phyloP scores from a whole-genome alignment of 2,888 invertebrate species.

The Caenorhabditis becei region DNA sequence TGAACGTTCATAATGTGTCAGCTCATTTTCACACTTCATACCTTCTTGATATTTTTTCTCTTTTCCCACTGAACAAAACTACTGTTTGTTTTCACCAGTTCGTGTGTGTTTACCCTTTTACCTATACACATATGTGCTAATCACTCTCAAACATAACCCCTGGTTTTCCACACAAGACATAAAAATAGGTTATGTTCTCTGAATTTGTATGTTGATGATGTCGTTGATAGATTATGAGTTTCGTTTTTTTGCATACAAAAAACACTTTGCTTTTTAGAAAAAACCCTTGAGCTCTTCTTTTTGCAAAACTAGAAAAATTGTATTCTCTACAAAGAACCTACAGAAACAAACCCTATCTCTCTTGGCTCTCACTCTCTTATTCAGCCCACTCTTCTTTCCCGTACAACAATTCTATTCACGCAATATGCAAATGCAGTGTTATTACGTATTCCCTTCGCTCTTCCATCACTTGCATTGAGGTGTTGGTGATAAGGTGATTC shows the following conservation, averaged over 20 bases:
- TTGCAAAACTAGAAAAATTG: too few relatives aligned
- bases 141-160: background rate
- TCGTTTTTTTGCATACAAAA: too few relatives aligned
- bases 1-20: too few relatives aligned
- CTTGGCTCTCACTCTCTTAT: conserved; percentile 41
- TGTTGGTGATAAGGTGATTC: conserved; percentile 8
- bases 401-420: conserved; percentile 27
- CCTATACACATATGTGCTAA: conserved; percentile 23
- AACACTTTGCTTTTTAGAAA: too few relatives aligned
- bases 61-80: background rate
- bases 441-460: background rate
- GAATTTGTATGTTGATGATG: too few relatives aligned
- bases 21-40: too few relatives aligned
- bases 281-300: too few relatives aligned
- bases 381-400: conserved; percentile 4
- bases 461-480: background rate
- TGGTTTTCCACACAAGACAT: background rate
- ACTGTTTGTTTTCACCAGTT: background rate
- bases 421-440: conserved; percentile 48
- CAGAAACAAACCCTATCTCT: too few relatives aligned
- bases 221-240: too few relatives aligned
- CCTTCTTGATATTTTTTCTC: background rate
- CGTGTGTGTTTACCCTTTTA: conserved; percentile 13
- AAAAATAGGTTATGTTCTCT: background rate
- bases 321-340: too few relatives aligned